Base-by-base conservation (phyloP, 1,140 invertebrate genomes). In the Drosophila busckii region DNA sequence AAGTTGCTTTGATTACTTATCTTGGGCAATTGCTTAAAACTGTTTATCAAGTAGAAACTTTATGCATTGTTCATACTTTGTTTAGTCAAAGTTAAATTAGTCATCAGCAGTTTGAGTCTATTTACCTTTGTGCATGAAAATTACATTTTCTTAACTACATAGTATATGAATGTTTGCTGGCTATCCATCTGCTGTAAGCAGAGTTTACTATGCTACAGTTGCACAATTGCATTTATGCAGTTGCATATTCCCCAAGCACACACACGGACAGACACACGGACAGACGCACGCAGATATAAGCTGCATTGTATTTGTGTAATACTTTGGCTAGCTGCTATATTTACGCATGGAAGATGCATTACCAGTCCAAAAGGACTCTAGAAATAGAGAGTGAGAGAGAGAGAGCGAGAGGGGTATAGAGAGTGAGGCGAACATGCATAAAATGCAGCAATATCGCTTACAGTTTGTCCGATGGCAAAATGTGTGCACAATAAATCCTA, bases 401-500 rank as follows among this genome's bases (percentile, higher is more conserved):
- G 19, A 9, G 16, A 20, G 16, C 8, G 19, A 9, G 3, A 4
- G 6, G 2, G 25, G 48, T 9, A 7, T 40, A 34, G 9, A 3
- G 16, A 17, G 28, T 50, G 34, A 23, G 45, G 56, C 38, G 40
- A 60, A 49, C 63, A 53, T 49, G 53, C 31, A 44, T 58, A 32
- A 40, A 49, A 40, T 64, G 13, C 53, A 68, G 68, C n/a, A n/a
- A n/a, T n/a, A n/a, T n/a, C n/a, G n/a, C n/a, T 58, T 50, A 37
- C 61, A 41, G 70, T 54, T 69, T 15, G 31, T 28, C 61, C 37
- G 20, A 67, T 34, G 46, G 55, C 71, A 42, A 68, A 80, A 62
- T 73, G 75, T 80, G 70, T 69, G 59, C 73, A 61, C 73, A 78
- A n/a, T 78, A 80, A 78, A 78, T 80, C 78, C 55, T 68, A 37